These are phyloP conservation scores for Barnardius zonarius DNA, from an alignment of 2,113 vertebrate genomes.

Conservation along the genomic window DNA sequence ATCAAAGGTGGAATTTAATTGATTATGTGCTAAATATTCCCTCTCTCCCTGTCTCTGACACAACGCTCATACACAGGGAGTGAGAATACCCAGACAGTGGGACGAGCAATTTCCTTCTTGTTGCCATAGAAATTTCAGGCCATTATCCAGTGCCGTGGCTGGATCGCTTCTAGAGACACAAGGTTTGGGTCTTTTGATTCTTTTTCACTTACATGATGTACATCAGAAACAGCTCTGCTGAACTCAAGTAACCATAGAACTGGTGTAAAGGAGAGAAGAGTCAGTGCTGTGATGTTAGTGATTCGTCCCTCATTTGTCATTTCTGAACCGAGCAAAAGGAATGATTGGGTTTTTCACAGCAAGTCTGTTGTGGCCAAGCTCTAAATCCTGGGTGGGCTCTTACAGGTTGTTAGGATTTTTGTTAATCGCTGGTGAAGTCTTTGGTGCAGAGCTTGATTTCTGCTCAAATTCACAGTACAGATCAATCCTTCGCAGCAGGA, in stretches of 20 bases:
- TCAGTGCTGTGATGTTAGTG: neutral
- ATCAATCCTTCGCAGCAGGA: neutral
- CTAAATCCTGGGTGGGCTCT: neutral
- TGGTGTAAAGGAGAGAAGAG: neutral
- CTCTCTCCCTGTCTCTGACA: neutral
- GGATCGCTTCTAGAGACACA: neutral
- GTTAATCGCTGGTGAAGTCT: neutral
- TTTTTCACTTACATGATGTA: neutral
- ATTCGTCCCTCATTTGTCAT: neutral
- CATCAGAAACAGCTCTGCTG: neutral
- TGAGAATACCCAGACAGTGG: conserved; percentile 24
- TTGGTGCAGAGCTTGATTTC: neutral
- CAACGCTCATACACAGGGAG: neutral
- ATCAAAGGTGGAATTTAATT: conserved; percentile 71
- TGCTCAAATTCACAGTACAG: neutral
- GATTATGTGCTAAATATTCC: conserved; percentile 65
- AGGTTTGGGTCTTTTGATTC: neutral
- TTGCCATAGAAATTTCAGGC: conserved; percentile 48
- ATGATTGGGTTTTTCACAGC: neutral
- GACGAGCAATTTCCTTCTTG: neutral
- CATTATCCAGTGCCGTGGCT: neutral
- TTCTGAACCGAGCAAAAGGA: neutral
- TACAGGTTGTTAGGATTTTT: neutral
- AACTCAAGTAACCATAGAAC: neutral
- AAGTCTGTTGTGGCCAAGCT: neutral